Evolutionary conservation across 2,797 vertebrate genomes (phyloP), one percentile per base, ranked within the genome.

Genomic region (Bradypodion pumilum): DNA sequence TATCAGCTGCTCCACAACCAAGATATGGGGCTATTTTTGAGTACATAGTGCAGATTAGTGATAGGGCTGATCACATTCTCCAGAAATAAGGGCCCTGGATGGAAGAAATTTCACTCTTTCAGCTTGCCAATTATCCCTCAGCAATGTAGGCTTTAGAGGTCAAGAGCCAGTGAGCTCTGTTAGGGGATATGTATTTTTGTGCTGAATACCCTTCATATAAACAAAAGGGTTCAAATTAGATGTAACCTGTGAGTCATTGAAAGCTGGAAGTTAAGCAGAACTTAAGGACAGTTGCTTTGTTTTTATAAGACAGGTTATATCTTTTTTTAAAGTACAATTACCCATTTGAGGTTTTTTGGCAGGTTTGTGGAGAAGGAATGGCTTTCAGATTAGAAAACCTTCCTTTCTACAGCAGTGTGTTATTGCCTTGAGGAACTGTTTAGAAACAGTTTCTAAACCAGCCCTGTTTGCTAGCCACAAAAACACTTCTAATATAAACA

Each of bases 321-420:
- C 35, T 69, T 19, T 84, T 80, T 46, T 49, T 59, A 80, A 81
- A 66, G 44, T 76, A 72, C 80, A 88, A 80, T 90, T 86, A 92
- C 75, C 78, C 63, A 87, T 16, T 89, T 63, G 2, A 82, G 81
- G 52, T 52, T 86, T 49, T 89, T 88, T 92, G 87, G 75, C 85
- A 91, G 76, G 66, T 73, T 56, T 77, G 27, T 49, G 68, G 56
- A 69, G 79, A 68, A 86, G 89, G 79, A 88, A 88, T 84, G 88
- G 85, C 91, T 93, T 94, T 86, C 78, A 93, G 85, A 93, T 95
- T 89, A 94, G 87, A 91, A 91, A 90, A 93, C 79, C 85, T 94
- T 95, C 89, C 92, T 92, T 84, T 88, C 82, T 87, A 68, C 59
- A 92, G 87, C 77, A 0, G 0, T 92, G 88, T 1, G 77, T 95